These are phyloP conservation scores for Coregonus ussuriensis DNA, from an alignment of 2,797 vertebrate genomes.

Conservation along the genomic window DNA sequence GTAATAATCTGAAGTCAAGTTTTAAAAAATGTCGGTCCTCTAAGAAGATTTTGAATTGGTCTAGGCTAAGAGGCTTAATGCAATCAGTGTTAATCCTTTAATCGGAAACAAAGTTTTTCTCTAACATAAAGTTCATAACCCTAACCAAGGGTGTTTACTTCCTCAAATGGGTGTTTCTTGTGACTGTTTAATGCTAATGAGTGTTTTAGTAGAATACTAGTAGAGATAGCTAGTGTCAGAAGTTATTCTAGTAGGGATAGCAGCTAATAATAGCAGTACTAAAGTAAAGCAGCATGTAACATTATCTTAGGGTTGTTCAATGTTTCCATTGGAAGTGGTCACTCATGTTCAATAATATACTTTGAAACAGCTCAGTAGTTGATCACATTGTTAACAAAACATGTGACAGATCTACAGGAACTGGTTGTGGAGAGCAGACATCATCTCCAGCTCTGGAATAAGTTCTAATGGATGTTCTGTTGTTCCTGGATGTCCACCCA, in stretches of 20 bases:
- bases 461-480: constrained; percentile 44
- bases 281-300: neutral
- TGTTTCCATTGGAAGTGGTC: neutral
- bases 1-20: constrained; percentile 18
- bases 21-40: constrained; percentile 3
- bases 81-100: constrained; percentile 57
- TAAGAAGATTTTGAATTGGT: constrained; percentile 25
- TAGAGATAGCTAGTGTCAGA: neutral
- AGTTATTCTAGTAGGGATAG: neutral
- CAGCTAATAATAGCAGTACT: neutral
- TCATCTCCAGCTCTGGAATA: constrained; percentile 56
- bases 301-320: neutral
- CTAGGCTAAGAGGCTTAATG: constrained; percentile 44
- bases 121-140: constrained; percentile 40
- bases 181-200: neutral
- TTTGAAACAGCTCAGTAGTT: constrained; percentile 24
- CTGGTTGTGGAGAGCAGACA: constrained; percentile 50
- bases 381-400: constrained; percentile 13
- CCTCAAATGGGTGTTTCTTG: constrained; percentile 7
- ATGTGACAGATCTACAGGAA: neutral
- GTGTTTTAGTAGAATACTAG: neutral
- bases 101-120: constrained; percentile 35
- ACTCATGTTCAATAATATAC: too few relatives aligned
- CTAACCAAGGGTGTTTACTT: constrained; percentile 24
- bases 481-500: constrained; percentile 59